Evolutionary conservation across 2,113 vertebrate genomes (phyloP).

Genomic region (Symphodus melops): DNA sequence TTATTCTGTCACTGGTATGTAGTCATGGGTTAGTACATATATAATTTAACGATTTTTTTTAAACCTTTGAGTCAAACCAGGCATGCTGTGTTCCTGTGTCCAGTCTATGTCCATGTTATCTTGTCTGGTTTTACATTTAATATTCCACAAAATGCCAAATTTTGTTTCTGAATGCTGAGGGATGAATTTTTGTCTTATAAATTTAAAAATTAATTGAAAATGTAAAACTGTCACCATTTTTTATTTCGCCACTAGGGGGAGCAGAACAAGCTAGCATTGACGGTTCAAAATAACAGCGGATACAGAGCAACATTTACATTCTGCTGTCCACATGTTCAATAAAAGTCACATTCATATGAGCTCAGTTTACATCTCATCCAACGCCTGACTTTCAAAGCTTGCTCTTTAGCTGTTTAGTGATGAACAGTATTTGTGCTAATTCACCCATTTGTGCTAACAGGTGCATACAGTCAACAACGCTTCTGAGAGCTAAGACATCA

Average conservation of each 20-base stretch:
- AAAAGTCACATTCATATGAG: background rate
- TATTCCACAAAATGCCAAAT: too few species aligned
- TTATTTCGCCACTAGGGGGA: background rate
- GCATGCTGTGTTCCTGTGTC: background rate
- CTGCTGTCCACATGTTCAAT: too few species aligned
- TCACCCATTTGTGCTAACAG: background rate
- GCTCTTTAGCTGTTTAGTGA: background rate
- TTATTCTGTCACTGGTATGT: background rate
- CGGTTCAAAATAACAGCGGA: background rate
- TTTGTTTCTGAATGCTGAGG: too few species aligned
- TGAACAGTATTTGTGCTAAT: too few species aligned
- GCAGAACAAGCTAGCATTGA: background rate
- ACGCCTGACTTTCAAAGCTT: background rate
- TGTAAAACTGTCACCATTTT: background rate
- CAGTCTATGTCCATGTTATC: background rate
- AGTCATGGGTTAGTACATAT: background rate
- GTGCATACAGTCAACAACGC: too few species aligned
- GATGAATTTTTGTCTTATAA: too few species aligned
- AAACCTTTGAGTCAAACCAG: background rate
- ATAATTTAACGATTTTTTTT: background rate
- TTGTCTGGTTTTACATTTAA: too few species aligned
- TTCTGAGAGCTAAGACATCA: too few species aligned
- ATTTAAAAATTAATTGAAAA: background rate
- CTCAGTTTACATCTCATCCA: background rate
- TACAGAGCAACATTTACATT: too few species aligned